These are phyloP conservation scores for Eremobia ochroleuca DNA, from an alignment of 2,888 invertebrate species.

Conservation along the genomic window DNA sequence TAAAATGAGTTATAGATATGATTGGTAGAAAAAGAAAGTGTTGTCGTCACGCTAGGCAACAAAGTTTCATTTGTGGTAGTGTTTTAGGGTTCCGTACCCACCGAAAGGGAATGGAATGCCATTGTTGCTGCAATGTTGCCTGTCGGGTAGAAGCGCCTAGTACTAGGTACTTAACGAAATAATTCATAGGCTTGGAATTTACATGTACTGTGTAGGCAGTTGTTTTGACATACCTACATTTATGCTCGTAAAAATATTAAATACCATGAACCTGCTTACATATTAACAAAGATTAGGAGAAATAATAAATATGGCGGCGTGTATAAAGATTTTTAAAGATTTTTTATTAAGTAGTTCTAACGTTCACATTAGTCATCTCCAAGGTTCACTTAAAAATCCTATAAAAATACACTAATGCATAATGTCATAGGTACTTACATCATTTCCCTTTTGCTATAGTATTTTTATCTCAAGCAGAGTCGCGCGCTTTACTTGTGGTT, in stretches of 20 bases:
- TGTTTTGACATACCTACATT: slow-evolving; percentile 25
- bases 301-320: neutral
- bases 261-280: neutral
- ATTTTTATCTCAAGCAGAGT: too few species aligned
- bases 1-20: slow-evolving; percentile 52
- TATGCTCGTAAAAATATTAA: neutral
- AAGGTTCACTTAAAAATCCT: too few species aligned
- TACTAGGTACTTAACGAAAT: slow-evolving; percentile 14
- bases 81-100: slow-evolving; percentile 16
- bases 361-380: too few species aligned
- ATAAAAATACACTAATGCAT: too few species aligned
- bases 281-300: neutral
- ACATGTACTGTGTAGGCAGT: slow-evolving; percentile 34
- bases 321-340: too few species aligned
- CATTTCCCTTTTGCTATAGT: too few species aligned
- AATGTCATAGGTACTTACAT: too few species aligned
- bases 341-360: too few species aligned
- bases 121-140: slow-evolving; percentile 42
- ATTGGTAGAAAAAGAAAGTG: slow-evolving; percentile 40
- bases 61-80: slow-evolving; percentile 20
- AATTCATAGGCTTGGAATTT: slow-evolving; percentile 44
- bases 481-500: too few species aligned
- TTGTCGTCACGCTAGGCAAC: slow-evolving; percentile 25
- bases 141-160: slow-evolving; percentile 10
- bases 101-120: slow-evolving; percentile 47